Base-by-base conservation (phyloP, 2,113 vertebrate genomes). In the Melanerpes formicivorus region DNA sequence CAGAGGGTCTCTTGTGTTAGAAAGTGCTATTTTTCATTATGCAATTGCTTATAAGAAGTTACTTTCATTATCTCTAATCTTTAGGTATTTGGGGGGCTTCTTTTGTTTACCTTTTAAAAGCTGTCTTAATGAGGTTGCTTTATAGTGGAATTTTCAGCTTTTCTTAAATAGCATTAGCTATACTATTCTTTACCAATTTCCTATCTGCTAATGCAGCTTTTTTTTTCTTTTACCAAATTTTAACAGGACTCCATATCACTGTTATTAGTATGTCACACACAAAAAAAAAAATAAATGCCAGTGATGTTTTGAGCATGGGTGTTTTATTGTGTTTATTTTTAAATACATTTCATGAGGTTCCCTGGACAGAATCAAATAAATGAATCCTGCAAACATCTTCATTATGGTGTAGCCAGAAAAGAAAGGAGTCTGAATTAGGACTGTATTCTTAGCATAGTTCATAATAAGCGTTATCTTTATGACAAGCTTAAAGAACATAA, bases 401-500 rank as follows among this genome's bases (percentile, higher is more conserved):
- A 94, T 97, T 97, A 87, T 80, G 94, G 91, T 92, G 70, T 66
- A 91, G 86, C 85, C 86, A 87, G 78, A 90, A 87, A 93, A 92
- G 86, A 96, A 95, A 86, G 85, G 93, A 81, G 89, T 93, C 80
- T 93, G 81, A 84, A 96, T 93, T 96, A 96, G 93, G 69, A 91
- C 84, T 95, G 85, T 95, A 88, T 93, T 78, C 88, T 96, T 93
- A 95, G 93, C 88, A 79, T 73, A 93, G 96, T 95, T 96, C 69
- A 90, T 96, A 96, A 94, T 94, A 96, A 96, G 79, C 55, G 84
- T 90, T 96, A 91, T 96, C 93, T 96, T 90, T 94, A 82, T 96
- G 87, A 80, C 90, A 95, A 97, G 95, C 90, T 96, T 97, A 95
- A 97, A 96, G 95, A 97, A 96, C 75, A 79, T 93, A 96, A 96